Conservation (phyloP, 2,888 invertebrate genomes). For the Lochmaea crataegi region DNA sequence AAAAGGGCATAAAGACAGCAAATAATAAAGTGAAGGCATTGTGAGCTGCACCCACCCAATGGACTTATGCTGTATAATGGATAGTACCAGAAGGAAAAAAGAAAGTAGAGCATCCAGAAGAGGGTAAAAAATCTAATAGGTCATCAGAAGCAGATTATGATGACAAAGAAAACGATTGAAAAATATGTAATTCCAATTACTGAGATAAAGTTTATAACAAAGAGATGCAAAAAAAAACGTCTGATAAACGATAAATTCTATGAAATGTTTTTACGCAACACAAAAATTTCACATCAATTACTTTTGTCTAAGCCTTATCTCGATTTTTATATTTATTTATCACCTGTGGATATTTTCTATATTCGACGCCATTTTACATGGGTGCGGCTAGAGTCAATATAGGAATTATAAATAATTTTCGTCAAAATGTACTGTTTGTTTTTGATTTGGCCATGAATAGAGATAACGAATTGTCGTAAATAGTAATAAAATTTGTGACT, state of each 20-base stretch:
- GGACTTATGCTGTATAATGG: no score
- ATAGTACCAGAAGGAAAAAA: no score
- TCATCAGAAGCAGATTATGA: no score
- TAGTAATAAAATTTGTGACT: no score
- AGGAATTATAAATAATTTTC: neutral
- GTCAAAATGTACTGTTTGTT: neutral
- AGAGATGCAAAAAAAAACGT: neutral
- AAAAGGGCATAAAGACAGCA: no score
- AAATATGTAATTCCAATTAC: neutral
- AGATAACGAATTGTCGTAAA: no score
- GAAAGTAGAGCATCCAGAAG: no score
- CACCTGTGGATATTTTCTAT: conserved; percentile 13
- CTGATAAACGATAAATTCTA: neutral
- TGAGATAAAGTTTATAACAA: neutral
- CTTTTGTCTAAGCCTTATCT: conserved; percentile 22
- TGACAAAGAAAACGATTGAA: no score
- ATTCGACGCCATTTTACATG: conserved; percentile 20
- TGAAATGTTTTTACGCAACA: neutral
- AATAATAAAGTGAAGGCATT: no score
- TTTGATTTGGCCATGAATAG: neutral
- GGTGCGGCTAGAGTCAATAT: conserved; percentile 18
- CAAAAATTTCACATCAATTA: conserved; percentile 14
- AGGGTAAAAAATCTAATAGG: no score
- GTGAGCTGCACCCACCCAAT: no score
- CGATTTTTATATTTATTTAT: conserved; percentile 21